Conservation (phyloP, 2,113 vertebrate genomes). For the Perccottus glenii region DNA sequence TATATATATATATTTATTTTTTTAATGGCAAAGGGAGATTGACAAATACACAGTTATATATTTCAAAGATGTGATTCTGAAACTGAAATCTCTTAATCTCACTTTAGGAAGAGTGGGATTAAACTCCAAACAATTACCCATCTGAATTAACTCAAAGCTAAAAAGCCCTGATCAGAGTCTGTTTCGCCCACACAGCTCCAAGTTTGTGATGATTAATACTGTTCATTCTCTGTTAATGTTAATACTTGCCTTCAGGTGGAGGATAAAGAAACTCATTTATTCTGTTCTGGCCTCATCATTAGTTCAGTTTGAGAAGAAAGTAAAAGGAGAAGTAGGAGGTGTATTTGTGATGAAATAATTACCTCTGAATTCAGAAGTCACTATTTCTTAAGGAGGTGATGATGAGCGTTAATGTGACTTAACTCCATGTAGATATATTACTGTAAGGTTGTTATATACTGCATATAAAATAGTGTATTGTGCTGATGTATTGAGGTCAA, state of each 20-base stretch:
- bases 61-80: not conserved
- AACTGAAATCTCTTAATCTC: slow-evolving; percentile 7
- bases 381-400: too few relatives aligned
- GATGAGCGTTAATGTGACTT: too few relatives aligned
- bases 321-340: not conserved
- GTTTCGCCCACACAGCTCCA: slow-evolving; percentile 25
- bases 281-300: slow-evolving; percentile 11
- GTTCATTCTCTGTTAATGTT: slow-evolving; percentile 8
- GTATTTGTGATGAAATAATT: not conserved
- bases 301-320: not conserved
- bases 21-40: too few relatives aligned
- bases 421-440: too few relatives aligned
- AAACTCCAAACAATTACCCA: slow-evolving; percentile 46
- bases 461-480: too few relatives aligned
- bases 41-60: not conserved
- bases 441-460: too few relatives aligned
- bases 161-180: slow-evolving; percentile 33
- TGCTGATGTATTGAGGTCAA: too few relatives aligned
- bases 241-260: slow-evolving; percentile 54
- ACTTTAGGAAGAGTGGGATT: slow-evolving; percentile 15
- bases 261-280: slow-evolving; percentile 43
- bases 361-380: not conserved
- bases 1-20: too few relatives aligned
- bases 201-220: slow-evolving; percentile 54
- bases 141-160: slow-evolving; percentile 27